These are phyloP conservation scores for Apolygus lucorum DNA, from an alignment of 1,140 invertebrate species.

Conservation along the genomic window DNA sequence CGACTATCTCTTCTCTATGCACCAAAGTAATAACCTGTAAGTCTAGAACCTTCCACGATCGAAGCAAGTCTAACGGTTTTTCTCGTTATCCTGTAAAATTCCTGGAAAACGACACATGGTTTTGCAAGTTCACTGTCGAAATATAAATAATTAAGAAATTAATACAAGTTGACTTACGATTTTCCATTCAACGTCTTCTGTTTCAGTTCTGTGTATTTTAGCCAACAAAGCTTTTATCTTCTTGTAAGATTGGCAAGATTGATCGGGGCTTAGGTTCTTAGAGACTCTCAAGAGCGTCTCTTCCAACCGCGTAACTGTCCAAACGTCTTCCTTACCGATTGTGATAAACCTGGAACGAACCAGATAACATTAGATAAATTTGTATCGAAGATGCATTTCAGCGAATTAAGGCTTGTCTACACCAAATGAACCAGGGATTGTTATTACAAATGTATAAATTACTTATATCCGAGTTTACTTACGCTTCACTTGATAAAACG, in stretches of 20 bases:
- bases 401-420: too few relatives aligned
- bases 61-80: too few relatives aligned
- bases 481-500: constrained; percentile 50
- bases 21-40: too few relatives aligned
- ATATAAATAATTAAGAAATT: neutral
- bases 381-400: too few relatives aligned
- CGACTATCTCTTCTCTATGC: too few relatives aligned
- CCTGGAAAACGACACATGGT: too few relatives aligned
- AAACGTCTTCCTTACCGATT: constrained; percentile 53
- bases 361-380: neutral
- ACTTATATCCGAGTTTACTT: too few relatives aligned
- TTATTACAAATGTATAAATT: too few relatives aligned
- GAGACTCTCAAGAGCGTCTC: constrained; percentile 54
- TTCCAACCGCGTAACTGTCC: constrained; percentile 57
- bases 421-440: too few relatives aligned
- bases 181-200: constrained; percentile 40
- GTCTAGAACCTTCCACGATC: too few relatives aligned
- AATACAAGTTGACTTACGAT: constrained; percentile 33
- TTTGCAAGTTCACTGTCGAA: neutral
- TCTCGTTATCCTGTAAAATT: too few relatives aligned
- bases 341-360: constrained; percentile 45
- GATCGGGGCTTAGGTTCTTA: constrained; percentile 53
- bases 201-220: constrained; percentile 35
- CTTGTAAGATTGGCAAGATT: constrained; percentile 59
- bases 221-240: constrained; percentile 42